A percentile compares a stretch with the other conserved stretches of the same genome.
Conservation (phyloP, 2,113 vertebrate genomes). For the Thamnophis sirtalis region DNA sequence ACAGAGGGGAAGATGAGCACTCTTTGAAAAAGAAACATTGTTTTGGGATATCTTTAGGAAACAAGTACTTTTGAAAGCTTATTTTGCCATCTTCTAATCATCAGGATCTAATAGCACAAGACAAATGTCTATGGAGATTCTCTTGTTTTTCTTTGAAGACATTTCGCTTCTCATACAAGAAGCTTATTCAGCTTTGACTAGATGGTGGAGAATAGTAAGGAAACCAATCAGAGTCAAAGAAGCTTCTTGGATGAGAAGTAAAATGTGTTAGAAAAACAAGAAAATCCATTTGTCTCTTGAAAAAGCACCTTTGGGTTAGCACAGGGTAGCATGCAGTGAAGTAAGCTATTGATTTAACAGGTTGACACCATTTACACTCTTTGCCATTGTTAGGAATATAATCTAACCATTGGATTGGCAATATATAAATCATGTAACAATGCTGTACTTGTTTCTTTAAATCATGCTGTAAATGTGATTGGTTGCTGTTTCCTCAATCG, state of each 20-base stretch:
- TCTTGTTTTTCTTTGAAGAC: background rate
- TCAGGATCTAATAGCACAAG: constrained; percentile 15
- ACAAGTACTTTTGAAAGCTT: background rate
- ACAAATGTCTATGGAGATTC: background rate
- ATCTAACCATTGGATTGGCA: too few relatives aligned
- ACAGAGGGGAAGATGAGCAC: background rate
- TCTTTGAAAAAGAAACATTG: background rate
- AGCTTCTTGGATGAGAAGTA: background rate
- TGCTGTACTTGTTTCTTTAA: too few relatives aligned
- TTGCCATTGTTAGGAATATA: too few relatives aligned
- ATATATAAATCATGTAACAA: too few relatives aligned
- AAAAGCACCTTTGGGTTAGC: background rate
- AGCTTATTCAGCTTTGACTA: background rate
- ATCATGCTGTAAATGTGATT: too few relatives aligned
- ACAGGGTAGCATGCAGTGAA: background rate
- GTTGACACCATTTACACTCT: background rate
- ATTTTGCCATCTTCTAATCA: background rate
- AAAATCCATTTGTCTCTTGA: background rate
- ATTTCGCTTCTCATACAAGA: background rate
- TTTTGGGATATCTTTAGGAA: background rate
- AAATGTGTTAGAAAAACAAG: background rate
- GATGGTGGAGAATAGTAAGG: background rate
- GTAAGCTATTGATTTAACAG: constrained; percentile 7
- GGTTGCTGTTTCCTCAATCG: too few relatives aligned
- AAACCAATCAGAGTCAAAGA: background rate